Conservation (phyloP, 2,113 vertebrate genomes). For the Leptocoma aspasia region DNA sequence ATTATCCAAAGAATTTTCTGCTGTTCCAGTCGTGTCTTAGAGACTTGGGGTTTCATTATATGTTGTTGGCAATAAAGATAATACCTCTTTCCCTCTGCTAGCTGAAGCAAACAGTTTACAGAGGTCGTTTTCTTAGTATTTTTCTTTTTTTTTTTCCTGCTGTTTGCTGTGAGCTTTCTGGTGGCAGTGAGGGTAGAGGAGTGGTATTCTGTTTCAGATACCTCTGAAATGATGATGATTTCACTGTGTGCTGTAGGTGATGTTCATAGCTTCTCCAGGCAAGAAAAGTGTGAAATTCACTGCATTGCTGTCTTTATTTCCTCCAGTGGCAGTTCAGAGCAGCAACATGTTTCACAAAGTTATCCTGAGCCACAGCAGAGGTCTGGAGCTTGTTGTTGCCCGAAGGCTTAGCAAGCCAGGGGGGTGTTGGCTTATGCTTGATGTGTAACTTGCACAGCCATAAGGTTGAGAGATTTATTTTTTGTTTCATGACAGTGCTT, state of each 20-base stretch:
- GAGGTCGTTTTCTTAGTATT: background rate
- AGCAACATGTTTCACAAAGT: background rate
- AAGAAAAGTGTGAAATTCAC: background rate
- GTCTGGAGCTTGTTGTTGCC: constrained; percentile 21
- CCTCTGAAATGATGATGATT: background rate
- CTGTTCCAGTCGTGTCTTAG: background rate
- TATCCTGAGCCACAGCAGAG: background rate
- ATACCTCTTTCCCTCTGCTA: background rate
- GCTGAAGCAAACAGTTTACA: background rate
- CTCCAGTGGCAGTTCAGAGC: constrained; percentile 5
- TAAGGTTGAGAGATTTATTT: background rate
- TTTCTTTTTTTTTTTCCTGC: background rate
- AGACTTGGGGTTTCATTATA: background rate
- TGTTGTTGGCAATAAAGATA: background rate
- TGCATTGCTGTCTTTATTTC: background rate
- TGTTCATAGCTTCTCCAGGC: background rate
- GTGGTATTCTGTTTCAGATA: background rate
- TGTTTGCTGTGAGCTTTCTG: background rate
- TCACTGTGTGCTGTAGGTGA: background rate
- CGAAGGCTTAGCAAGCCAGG: background rate
- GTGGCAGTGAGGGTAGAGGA: background rate
- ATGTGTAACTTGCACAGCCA: background rate
- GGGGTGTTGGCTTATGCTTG: background rate
- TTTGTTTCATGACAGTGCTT: background rate
- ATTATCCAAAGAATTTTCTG: background rate